phyloP scores from a whole-genome alignment of 2,888 invertebrate species.

The Leucoma salicis region DNA sequence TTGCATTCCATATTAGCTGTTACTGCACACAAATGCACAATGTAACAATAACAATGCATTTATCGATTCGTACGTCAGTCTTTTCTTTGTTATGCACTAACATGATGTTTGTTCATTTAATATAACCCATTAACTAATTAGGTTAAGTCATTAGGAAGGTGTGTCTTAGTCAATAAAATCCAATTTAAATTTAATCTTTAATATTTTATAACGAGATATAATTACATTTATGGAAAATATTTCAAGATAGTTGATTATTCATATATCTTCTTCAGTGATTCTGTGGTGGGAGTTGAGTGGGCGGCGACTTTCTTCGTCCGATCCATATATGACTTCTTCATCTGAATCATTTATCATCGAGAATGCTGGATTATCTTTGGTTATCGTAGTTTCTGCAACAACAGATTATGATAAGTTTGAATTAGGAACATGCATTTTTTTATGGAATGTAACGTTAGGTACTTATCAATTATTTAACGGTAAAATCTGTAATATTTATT shows the following conservation, averaged over 20 bases:
- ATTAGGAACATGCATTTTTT: background rate
- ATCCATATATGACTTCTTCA: slow-evolving; percentile 97
- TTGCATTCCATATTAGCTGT: background rate
- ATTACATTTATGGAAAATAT: slow-evolving; percentile 42
- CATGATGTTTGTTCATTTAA: background rate
- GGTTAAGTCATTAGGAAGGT: background rate
- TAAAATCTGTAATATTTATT: too few species aligned
- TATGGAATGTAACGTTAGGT: too few species aligned
- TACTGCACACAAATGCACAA: background rate
- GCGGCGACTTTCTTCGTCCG: slow-evolving; percentile 92
- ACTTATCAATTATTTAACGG: too few species aligned
- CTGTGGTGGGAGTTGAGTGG: slow-evolving; percentile 87
- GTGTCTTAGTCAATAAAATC: slow-evolving; percentile 22
- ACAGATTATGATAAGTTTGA: slow-evolving; percentile 23
- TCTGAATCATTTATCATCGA: slow-evolving; percentile 99
- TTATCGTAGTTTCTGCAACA: slow-evolving; percentile 90
- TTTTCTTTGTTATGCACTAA: background rate
- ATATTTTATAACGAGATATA: slow-evolving; percentile 60
- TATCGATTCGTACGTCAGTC: too few species aligned
- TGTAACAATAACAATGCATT: background rate
- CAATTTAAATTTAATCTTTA: slow-evolving; percentile 22
- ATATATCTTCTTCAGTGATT: slow-evolving; percentile 83
- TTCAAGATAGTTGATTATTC: slow-evolving; percentile 40
- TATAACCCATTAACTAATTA: background rate
- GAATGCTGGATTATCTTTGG: slow-evolving; percentile 98